A percentile compares a stretch with the other conserved stretches of the same genome.
Evolutionary conservation across 1,140 invertebrate genomes (phyloP).

Genomic region (Stegodyphus mimosarum): DNA sequence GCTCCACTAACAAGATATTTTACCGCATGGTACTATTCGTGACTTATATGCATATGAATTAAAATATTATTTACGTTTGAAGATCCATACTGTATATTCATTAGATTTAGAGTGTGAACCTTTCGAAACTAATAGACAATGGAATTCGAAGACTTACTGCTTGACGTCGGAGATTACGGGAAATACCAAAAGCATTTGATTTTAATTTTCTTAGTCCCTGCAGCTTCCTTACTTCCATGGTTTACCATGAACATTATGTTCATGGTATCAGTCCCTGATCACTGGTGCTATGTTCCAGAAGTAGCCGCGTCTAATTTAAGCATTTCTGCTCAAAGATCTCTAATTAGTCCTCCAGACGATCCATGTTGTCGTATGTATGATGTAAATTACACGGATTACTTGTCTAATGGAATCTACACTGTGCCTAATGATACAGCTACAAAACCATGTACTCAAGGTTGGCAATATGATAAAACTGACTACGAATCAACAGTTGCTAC

Average conservation of each 20-base stretch:
- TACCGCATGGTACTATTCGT: no score
- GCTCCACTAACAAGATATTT: no score
- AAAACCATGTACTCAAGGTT: constrained; percentile 18
- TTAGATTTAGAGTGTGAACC: no score
- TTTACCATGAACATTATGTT: constrained; percentile 69
- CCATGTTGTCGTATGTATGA: constrained; percentile 62
- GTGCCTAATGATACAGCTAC: background rate
- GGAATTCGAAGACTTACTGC: constrained; percentile 73
- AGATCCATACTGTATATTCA: no score
- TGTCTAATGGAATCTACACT: background rate
- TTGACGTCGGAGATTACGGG: constrained; percentile 73
- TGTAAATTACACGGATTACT: constrained; percentile 60
- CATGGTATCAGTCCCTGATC: constrained; percentile 70
- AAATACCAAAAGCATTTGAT: constrained; percentile 70
- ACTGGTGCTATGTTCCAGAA: constrained; percentile 72
- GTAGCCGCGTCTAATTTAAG: constrained; percentile 68
- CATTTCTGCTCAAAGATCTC: constrained; percentile 64
- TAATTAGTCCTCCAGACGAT: constrained; percentile 37
- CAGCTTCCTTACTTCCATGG: background rate
- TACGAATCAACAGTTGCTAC: constrained; percentile 26
- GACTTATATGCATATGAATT: no score
- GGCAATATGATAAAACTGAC: constrained; percentile 15
- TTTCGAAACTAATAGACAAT: constrained; percentile 59
- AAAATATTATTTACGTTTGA: no score
- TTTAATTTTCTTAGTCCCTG: constrained; percentile 50